Conservation (phyloP, 2,113 vertebrate species). For the Heterocephalus glaber region DNA sequence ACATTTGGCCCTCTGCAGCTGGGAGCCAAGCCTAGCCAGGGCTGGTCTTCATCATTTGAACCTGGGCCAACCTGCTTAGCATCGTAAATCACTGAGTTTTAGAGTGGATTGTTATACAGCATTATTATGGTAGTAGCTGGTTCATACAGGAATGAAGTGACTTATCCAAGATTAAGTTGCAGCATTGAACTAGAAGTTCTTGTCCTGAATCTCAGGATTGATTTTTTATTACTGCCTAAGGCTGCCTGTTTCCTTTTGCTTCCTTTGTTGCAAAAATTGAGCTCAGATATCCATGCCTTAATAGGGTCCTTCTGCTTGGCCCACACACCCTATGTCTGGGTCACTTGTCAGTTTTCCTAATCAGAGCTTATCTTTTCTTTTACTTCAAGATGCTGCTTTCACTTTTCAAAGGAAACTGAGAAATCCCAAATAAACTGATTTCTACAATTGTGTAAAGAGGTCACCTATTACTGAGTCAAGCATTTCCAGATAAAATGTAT, state of each 20-base stretch:
- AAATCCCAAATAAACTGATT: constrained; percentile 14
- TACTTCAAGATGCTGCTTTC: constrained; percentile 24
- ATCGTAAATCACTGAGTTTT: neutral
- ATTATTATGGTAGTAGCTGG: neutral
- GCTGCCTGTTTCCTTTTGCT: neutral
- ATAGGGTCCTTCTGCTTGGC: neutral
- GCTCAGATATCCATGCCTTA: neutral
- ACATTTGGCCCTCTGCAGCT: neutral
- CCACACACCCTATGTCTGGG: neutral
- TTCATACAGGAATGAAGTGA: neutral
- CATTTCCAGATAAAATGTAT: constrained; percentile 12
- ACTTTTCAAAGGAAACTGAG: constrained; percentile 29
- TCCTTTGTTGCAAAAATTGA: neutral
- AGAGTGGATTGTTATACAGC: neutral
- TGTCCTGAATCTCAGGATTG: neutral
- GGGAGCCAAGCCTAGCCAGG: neutral
- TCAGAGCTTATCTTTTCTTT: neutral
- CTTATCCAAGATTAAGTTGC: neutral
- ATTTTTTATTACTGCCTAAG: neutral
- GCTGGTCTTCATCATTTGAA: neutral
- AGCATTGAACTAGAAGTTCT: neutral
- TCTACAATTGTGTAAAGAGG: neutral
- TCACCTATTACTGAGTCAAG: constrained; percentile 10
- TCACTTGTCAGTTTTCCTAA: neutral
- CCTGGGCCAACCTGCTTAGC: neutral